phyloP scores from a whole-genome alignment of 2,888 invertebrate genomes.

The Rhagonycha lutea region DNA sequence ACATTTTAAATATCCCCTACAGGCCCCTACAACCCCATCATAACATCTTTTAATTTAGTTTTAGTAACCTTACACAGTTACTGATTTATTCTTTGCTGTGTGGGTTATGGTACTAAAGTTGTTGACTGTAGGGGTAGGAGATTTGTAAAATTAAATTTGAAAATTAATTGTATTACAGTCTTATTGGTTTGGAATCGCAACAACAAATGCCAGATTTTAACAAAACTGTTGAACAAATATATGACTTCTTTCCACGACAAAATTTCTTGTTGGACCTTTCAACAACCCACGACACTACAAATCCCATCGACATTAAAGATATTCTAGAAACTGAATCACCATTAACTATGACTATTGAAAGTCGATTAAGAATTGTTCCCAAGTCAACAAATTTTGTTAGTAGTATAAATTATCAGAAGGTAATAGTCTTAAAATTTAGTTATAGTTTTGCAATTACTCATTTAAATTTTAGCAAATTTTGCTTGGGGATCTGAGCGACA shows the following conservation, averaged over 20 bases:
- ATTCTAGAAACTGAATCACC: slow-evolving; percentile 15
- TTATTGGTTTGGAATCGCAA: slow-evolving; percentile 8
- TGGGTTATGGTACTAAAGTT: too few relatives aligned
- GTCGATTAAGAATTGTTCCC: neutral
- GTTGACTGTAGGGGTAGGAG: too few relatives aligned
- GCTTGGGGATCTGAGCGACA: neutral
- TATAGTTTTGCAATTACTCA: neutral
- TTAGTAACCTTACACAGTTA: too few relatives aligned
- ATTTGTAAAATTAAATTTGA: neutral
- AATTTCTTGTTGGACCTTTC: slow-evolving; percentile 1
- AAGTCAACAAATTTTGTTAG: neutral
- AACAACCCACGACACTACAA: slow-evolving; percentile 8
- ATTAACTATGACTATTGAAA: slow-evolving; percentile 10
- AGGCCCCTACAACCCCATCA: too few relatives aligned
- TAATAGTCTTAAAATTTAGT: neutral
- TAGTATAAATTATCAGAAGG: neutral
- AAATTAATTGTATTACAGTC: neutral
- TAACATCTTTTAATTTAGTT: too few relatives aligned
- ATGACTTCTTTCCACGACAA: slow-evolving; percentile 16
- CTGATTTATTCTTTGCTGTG: too few relatives aligned
- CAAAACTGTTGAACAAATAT: slow-evolving; percentile 11
- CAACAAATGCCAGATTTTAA: slow-evolving; percentile 8
- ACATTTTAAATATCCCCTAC: too few relatives aligned
- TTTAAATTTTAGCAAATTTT: neutral
- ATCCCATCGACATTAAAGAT: slow-evolving; percentile 10